phyloP scores from a whole-genome alignment of 2,797 vertebrate genomes.

The Acestrorhynchus altus region DNA sequence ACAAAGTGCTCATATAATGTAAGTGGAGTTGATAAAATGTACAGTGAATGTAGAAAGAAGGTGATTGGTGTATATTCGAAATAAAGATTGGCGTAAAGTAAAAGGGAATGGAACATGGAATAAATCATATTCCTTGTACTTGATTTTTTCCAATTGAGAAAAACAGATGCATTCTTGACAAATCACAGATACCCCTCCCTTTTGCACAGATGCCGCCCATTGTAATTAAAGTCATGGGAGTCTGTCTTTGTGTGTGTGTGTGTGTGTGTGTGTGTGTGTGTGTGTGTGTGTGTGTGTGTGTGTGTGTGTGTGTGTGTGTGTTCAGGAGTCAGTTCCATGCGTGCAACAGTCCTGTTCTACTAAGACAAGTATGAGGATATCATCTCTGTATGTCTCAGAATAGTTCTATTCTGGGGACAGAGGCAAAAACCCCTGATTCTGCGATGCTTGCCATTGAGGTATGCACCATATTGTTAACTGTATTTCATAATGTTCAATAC shows the following conservation, averaged over 20 bases:
- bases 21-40: too few relatives aligned
- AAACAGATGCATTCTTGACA: neutral
- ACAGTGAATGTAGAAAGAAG: too few relatives aligned
- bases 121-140: too few relatives aligned
- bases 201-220: neutral
- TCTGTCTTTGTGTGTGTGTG: neutral
- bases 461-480: conserved; percentile 1
- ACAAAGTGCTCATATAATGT: too few relatives aligned
- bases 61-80: too few relatives aligned
- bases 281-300: too few relatives aligned
- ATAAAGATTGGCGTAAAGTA: too few relatives aligned
- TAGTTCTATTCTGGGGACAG: neutral
- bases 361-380: neutral
- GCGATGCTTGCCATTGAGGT: conserved; percentile 11
- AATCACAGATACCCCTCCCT: conserved; percentile 3
- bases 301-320: neutral
- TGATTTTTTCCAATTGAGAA: too few relatives aligned
- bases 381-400: neutral
- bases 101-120: too few relatives aligned
- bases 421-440: too few relatives aligned
- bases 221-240: conserved; percentile 35
- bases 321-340: neutral
- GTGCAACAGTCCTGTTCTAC: neutral
- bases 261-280: neutral
- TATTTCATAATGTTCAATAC: too few relatives aligned